phyloP scores from a whole-genome alignment of 1,140 invertebrate species.

The Bombus terrestris region DNA sequence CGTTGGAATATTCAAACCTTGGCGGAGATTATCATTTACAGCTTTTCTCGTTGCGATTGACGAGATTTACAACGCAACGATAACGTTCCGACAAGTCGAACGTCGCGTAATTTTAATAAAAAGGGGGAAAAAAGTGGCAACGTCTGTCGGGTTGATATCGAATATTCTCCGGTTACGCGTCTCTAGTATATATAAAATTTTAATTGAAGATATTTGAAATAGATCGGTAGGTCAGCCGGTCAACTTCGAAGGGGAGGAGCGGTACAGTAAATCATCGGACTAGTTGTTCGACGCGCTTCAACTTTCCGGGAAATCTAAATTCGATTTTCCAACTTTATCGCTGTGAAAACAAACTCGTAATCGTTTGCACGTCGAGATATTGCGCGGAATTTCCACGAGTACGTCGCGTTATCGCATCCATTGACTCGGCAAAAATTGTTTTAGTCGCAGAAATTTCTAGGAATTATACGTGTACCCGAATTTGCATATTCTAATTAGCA shows the following conservation, averaged over 20 bases:
- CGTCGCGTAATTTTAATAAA: not conserved
- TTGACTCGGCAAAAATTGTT: conserved; percentile 20
- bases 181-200: not conserved
- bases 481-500: conserved; percentile 55
- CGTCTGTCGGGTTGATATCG: too few species aligned
- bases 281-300: not conserved
- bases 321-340: not conserved
- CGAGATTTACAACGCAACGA: not conserved
- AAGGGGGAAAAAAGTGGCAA: accelerated
- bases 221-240: too few species aligned
- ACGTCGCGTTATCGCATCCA: not conserved
- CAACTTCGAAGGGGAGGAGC: too few species aligned
- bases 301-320: conserved; percentile 36
- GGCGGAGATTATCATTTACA: conserved; percentile 5
- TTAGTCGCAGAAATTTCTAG: not conserved
- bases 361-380: not conserved
- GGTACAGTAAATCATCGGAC: too few species aligned
- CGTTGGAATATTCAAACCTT: not conserved
- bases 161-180: too few species aligned
- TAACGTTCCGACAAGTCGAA: not conserved
- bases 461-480: conserved; percentile 43
- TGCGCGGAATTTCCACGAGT: not conserved
- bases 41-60: not conserved
- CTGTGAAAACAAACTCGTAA: not conserved
- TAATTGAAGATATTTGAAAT: not conserved